Evolutionary conservation across 2,113 vertebrate genomes (phyloP).

Genomic region (Silurus asotus): DNA sequence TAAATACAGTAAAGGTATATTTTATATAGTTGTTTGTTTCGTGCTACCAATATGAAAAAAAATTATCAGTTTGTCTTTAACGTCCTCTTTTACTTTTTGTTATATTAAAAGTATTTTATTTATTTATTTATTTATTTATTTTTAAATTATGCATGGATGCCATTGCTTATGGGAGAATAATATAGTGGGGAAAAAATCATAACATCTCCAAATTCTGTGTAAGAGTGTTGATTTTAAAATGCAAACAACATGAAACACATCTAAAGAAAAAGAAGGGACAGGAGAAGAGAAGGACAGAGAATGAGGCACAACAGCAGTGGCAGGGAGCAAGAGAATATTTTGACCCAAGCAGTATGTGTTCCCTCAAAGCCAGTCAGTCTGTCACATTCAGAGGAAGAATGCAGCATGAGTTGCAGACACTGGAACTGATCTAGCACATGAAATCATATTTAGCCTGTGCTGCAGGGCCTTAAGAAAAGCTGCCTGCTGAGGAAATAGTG

Average conservation of each 20-base stretch:
- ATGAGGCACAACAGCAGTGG: not conserved
- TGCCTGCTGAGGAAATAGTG: constrained; percentile 23
- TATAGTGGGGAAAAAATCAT: no score
- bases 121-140: no score
- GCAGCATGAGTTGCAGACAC: constrained; percentile 41
- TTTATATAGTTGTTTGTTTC: not conserved
- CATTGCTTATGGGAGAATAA: no score
- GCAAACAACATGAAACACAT: constrained; percentile 63
- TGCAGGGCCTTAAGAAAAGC: constrained; percentile 45
- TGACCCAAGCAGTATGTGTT: constrained; percentile 61
- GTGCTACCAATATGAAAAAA: no score
- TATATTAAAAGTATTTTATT: no score
- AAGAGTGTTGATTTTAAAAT: constrained; percentile 69
- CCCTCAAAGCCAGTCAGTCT: constrained; percentile 59
- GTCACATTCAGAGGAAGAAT: constrained; percentile 56
- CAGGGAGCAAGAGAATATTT: constrained; percentile 33
- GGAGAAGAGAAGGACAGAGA: not conserved
- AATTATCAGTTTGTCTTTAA: no score
- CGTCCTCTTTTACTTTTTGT: no score
- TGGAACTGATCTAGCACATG: constrained; percentile 63
- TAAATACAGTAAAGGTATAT: not conserved
- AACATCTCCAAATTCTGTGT: constrained; percentile 8
- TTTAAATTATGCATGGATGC: no score
- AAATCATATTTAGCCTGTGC: constrained; percentile 56
- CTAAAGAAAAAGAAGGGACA: constrained; percentile 46